phyloP scores from a whole-genome alignment of 2,113 vertebrate species.

The Prunella fulvescens region DNA sequence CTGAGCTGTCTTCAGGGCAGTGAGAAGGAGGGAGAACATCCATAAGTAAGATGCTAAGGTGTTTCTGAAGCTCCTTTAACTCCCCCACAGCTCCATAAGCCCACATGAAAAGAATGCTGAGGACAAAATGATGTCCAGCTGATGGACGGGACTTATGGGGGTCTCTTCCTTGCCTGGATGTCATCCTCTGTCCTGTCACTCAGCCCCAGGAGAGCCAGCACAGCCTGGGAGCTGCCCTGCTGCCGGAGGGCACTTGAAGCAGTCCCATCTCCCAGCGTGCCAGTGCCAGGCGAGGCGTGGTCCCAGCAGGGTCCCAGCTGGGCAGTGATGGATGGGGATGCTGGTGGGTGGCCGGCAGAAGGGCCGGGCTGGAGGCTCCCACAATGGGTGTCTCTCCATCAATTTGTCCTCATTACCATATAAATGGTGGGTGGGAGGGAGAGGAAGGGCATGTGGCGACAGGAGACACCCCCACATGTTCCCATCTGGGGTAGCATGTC shows the following conservation, averaged over 20 bases:
- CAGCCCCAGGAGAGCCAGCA: neutral
- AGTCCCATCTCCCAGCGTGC: neutral
- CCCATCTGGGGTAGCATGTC: slow-evolving; percentile 34
- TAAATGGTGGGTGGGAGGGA: slow-evolving; percentile 35
- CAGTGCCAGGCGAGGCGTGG: neutral
- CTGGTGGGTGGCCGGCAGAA: slow-evolving; percentile 59
- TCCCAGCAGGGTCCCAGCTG: neutral
- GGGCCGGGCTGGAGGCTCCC: neutral
- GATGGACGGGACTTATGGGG: neutral
- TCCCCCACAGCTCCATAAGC: neutral
- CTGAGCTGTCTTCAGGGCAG: neutral
- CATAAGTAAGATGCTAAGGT: neutral
- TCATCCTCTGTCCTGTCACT: neutral
- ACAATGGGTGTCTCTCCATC: slow-evolving; percentile 54
- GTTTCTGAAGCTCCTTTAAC: neutral
- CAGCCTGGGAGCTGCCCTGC: neutral
- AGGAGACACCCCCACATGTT: slow-evolving; percentile 12
- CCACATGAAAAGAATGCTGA: neutral
- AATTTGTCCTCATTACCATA: slow-evolving; percentile 60
- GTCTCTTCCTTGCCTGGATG: neutral
- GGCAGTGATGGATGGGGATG: slow-evolving; percentile 46
- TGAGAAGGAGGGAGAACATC: neutral
- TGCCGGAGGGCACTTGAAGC: neutral
- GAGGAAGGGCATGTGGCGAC: slow-evolving; percentile 34
- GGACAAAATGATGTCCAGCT: neutral